Base-by-base conservation (phyloP, 2,797 vertebrate species). In the Ptychobarbus kaznakovi region DNA sequence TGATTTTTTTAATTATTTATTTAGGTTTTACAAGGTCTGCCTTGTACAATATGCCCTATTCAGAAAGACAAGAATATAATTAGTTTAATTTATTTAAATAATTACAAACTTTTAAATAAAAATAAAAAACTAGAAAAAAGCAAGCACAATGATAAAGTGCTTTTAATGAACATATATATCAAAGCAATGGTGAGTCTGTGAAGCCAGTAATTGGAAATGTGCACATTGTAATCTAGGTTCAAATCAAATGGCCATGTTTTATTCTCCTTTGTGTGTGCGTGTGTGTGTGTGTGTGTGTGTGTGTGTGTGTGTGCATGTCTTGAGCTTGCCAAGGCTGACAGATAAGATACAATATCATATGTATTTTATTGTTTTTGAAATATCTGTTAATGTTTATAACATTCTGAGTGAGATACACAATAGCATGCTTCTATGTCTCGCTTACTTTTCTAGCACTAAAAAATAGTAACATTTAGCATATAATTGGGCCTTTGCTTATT, bases 301-400 rank as follows among this genome's bases (percentile, higher is more conserved):
- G 53, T 56, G 20, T 58, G 22, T 58, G 56, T 53, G 6, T 35
- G 16, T 22, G 28, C 5, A 13, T 20, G 10, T 28, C 70, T 22
- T 40, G 35, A 22, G 13, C 22, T 25, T 73, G n/a, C 42, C 13
- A 8, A 15, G 11, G n/a, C 7, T 72, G 22, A 25, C 6, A 72
- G n/a, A 16, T 46, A 44, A 72, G 6, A 16, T 25, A 25, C 12
- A 46, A 46, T 9, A 44, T 6, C n/a, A 25, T 15, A 3, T n/a
- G 22, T n/a, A 44, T 25, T 44, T 9, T 25, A 46, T 15, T 15
- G 6, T 44, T 70, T 69, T 22, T 69, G 2, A 69, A 42, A 42
- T 44, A n/a, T 72, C 12, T 72, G 6, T n/a, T n/a, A 70, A 70
- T n/a, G 44, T 73, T 18, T 74, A 51, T 35, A 74, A 74, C 10